Evolutionary conservation across 1,140 invertebrate species (phyloP).

Genomic region (Oncopeltus fasciatus): DNA sequence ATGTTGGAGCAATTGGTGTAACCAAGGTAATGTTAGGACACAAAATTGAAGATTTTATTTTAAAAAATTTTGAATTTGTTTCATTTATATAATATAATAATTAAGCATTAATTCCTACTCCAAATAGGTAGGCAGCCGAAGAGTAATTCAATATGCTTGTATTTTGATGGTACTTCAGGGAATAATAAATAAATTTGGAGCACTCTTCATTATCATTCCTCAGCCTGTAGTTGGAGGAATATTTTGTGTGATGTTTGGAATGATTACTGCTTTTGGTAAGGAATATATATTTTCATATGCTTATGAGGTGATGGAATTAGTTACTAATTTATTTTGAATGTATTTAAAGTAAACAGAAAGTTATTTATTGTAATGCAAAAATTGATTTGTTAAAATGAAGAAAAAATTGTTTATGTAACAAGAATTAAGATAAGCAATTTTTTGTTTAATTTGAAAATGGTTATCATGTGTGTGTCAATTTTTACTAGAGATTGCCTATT

Average conservation of each 20-base stretch:
- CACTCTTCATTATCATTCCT: constrained; percentile 75
- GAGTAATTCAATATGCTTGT: constrained; percentile 70
- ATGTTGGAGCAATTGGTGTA: constrained; percentile 75
- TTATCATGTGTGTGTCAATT: no score
- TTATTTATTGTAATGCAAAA: no score
- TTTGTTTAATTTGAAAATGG: no score
- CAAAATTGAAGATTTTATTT: no score
- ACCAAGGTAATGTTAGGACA: constrained; percentile 42
- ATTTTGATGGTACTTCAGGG: constrained; percentile 64
- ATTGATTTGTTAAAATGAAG: no score
- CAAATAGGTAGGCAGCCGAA: constrained; percentile 60
- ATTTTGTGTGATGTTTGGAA: constrained; percentile 76
- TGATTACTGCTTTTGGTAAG: constrained; percentile 68
- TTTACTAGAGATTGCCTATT: no score
- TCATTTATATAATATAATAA: background rate
- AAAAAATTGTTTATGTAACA: no score
- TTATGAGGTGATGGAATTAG: no score
- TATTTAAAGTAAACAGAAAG: no score
- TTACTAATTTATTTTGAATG: no score
- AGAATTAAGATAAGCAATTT: no score
- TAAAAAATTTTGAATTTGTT: background rate
- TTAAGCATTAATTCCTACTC: background rate
- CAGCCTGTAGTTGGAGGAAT: constrained; percentile 77
- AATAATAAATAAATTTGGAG: constrained; percentile 66
- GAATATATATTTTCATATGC: no score